phyloP scores from a whole-genome alignment of 2,797 vertebrate genomes.

The Silurus aristotelis region DNA sequence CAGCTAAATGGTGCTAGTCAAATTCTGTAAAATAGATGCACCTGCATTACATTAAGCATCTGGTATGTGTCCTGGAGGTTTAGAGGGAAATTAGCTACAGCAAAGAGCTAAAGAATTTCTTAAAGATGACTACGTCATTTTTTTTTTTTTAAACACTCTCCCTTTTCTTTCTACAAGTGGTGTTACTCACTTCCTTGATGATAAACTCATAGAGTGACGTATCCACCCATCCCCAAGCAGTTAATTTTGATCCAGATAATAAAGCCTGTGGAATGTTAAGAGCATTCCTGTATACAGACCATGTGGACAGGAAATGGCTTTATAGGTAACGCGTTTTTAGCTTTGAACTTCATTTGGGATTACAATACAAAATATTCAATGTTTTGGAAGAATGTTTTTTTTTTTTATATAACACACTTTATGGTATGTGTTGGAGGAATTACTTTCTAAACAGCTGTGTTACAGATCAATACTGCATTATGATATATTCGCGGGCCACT shows the following conservation, averaged over 20 bases:
- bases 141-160: background rate
- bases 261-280: background rate
- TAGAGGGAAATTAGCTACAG: background rate
- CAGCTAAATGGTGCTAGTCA: background rate
- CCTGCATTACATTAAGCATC: conserved; percentile 2
- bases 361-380: background rate
- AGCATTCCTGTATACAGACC: background rate
- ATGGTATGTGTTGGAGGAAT: background rate
- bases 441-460: background rate
- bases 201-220: background rate
- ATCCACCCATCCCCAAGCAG: background rate
- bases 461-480: background rate
- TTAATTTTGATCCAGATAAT: background rate
- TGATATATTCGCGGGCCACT: background rate
- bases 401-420: background rate
- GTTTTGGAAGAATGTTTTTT: background rate
- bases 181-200: conserved; percentile 1
- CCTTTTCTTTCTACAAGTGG: background rate
- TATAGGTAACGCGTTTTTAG: background rate
- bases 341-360: background rate
- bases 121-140: background rate
- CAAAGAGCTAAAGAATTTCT: conserved; percentile 3
- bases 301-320: background rate
- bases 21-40: background rate
- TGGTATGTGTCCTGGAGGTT: background rate